Base-by-base conservation (phyloP, 2,888 invertebrate genomes). In the Allygus modestus region DNA sequence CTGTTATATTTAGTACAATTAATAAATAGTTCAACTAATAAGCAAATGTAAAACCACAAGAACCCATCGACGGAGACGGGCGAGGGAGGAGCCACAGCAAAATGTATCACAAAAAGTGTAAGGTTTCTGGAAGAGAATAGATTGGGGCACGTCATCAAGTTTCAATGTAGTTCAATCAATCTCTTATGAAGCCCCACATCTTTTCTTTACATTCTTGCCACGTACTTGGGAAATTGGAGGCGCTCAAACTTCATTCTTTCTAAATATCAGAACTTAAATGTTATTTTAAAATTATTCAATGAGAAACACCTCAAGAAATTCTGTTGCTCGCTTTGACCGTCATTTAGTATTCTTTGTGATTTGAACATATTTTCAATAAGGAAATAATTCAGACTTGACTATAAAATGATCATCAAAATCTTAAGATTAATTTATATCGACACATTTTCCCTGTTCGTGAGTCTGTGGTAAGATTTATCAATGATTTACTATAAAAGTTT, bases 111-210 rank as follows among this genome's bases (percentile, higher is more conserved):
- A 43, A 51, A 51, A 51, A 77, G 46, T 77, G 28, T 77, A 51
- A 23, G 46, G 77, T 77, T 77, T 77, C 46, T 17, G 46, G 31
- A 33, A 51, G 31, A 54, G 46, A 71, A 51, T 82, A 51, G 82
- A 82, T 82, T 28, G 82, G 54, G 73, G 51, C 51, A 51, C 65
- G 82, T 82, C 51, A 71, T 82, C 82, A 82, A 82, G 51, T 82
- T 82, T 82, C 71, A 82, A 82, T 82, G 82, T 28, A 43, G 15
- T 26, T 41, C 82, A 82, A 82, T 82, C 82, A 82, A 71, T 82
- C 82, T 71, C 46, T 77, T 77, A 77, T 77, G 77, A 77, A 77
- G 77, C 77, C 31, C 51, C 77, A 77, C 77, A 77, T 43, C 77
- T 43, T 28, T 46, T 77, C 77, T 77, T 77, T 77, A 77, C 41